A percentile compares a stretch with the other conserved stretches of the same genome.
Conservation (phyloP, 2,113 vertebrate species). For the Nycticryphes semicollaris region DNA sequence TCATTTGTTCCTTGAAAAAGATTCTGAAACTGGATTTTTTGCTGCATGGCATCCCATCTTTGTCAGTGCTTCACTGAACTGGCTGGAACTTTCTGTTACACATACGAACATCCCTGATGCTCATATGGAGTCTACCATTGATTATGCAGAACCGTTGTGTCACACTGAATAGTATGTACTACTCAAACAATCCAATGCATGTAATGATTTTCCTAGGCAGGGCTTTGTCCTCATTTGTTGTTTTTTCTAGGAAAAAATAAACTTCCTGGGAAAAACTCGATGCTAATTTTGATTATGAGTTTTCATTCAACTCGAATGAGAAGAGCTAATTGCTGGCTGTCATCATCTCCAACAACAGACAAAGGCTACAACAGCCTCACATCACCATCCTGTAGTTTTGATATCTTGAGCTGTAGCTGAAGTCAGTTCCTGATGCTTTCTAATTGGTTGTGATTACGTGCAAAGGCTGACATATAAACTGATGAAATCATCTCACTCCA, state of each 20-base stretch:
- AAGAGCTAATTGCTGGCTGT: not conserved
- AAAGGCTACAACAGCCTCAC: not conserved
- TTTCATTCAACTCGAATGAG: not conserved
- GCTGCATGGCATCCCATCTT: accelerated
- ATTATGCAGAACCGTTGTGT: not conserved
- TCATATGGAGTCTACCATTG: not conserved
- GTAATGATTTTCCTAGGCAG: not conserved
- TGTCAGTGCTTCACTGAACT: not conserved
- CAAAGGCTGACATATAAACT: not conserved
- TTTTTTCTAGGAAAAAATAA: not conserved
- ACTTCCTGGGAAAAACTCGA: not conserved
- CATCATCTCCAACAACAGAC: not conserved
- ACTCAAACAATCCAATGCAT: not conserved
- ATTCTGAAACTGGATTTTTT: not conserved
- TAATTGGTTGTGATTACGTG: not conserved
- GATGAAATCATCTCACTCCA: not conserved
- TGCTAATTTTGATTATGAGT: not conserved
- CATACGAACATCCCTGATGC: not conserved
- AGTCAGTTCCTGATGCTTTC: not conserved
- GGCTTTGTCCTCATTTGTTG: not conserved
- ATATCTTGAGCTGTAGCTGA: not conserved
- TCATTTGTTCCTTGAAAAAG: not conserved
- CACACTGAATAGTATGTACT: not conserved
- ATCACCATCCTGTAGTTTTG: not conserved
- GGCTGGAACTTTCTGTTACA: not conserved